Percentiles rank a stretch among this genome's conserved stretches.
Evolutionary conservation across 1,140 invertebrate genomes (phyloP).

Genomic region (Neodiprion fabricii): DNA sequence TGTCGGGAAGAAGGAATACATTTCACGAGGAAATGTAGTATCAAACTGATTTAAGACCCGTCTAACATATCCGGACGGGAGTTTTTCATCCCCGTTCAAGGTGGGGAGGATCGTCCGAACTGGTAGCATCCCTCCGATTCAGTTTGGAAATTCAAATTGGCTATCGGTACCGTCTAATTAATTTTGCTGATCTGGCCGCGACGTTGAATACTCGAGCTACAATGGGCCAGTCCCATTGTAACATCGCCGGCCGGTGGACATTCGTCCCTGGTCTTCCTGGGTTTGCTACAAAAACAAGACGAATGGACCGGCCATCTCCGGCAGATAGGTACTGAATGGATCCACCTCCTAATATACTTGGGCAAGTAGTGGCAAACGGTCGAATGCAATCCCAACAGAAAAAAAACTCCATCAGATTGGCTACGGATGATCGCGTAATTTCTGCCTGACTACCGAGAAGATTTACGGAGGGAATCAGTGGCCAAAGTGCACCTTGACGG

Average conservation of each 20-base stretch:
- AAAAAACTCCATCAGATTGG: constrained; percentile 27
- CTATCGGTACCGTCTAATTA: constrained; percentile 29
- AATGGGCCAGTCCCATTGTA: constrained; percentile 40
- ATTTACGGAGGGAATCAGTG: not conserved
- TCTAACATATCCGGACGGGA: no score
- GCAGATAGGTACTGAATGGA: constrained; percentile 46
- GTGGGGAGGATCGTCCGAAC: no score
- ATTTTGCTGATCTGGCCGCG: constrained; percentile 41
- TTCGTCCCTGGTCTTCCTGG: constrained; percentile 23
- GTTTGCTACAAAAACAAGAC: constrained; percentile 46
- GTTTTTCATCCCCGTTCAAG: no score
- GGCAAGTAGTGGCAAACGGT: constrained; percentile 18
- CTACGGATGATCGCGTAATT: not conserved
- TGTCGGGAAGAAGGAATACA: no score
- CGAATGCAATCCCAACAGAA: constrained; percentile 25
- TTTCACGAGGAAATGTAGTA: no score
- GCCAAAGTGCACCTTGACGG: no score
- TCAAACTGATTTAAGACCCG: no score
- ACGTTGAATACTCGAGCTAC: constrained; percentile 39
- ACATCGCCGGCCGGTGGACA: constrained; percentile 24
- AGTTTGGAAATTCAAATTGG: constrained; percentile 2
- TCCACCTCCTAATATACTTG: constrained; percentile 35
- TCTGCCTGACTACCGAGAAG: not conserved
- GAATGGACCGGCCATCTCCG: constrained; percentile 47
- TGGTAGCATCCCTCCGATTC: not conserved